Evolutionary conservation across 1,140 invertebrate genomes (phyloP).

Genomic region (Bursaphelenchus mucronatus): DNA sequence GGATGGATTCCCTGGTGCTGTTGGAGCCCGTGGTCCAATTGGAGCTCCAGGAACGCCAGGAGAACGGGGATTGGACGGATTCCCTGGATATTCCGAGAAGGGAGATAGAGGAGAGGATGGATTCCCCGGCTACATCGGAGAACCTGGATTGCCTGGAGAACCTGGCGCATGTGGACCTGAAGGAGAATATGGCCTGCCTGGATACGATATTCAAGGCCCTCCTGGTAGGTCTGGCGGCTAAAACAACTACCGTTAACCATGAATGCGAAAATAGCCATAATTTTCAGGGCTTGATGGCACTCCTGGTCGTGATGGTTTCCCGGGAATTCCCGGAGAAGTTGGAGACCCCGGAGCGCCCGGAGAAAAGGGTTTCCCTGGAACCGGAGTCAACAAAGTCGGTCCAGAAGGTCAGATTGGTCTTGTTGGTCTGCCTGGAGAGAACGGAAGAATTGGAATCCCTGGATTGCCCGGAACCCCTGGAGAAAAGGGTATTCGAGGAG

Average conservation of each 20-base stretch:
- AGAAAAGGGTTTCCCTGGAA: slow-evolving; percentile 58
- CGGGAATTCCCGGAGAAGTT: slow-evolving; percentile 55
- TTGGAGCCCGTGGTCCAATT: slow-evolving; percentile 53
- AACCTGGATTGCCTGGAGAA: slow-evolving; percentile 7
- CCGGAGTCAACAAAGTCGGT: slow-evolving; percentile 55
- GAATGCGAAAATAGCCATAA: background rate
- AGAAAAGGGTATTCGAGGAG: slow-evolving; percentile 22
- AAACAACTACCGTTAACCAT: slow-evolving; percentile 20
- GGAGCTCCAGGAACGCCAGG: slow-evolving; percentile 48
- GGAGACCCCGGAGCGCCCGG: slow-evolving; percentile 51
- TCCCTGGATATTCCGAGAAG: slow-evolving; percentile 48
- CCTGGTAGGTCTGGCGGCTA: slow-evolving; percentile 38
- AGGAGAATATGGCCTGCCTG: slow-evolving; percentile 50
- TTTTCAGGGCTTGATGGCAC: slow-evolving; percentile 46
- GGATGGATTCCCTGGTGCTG: slow-evolving; percentile 51
- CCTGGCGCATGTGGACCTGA: slow-evolving; percentile 15
- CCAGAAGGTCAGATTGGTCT: slow-evolving; percentile 51
- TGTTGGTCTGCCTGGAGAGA: slow-evolving; percentile 50
- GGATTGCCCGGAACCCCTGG: slow-evolving; percentile 1
- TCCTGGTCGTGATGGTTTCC: slow-evolving; percentile 52
- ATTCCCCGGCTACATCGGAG: slow-evolving; percentile 27
- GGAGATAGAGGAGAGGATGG: slow-evolving; percentile 58
- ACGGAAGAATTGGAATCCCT: slow-evolving; percentile 53
- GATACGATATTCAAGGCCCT: slow-evolving; percentile 57
- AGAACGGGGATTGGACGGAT: slow-evolving; percentile 35